phyloP scores from a whole-genome alignment of 2,113 vertebrate species.

The Telmatochromis sp. region DNA sequence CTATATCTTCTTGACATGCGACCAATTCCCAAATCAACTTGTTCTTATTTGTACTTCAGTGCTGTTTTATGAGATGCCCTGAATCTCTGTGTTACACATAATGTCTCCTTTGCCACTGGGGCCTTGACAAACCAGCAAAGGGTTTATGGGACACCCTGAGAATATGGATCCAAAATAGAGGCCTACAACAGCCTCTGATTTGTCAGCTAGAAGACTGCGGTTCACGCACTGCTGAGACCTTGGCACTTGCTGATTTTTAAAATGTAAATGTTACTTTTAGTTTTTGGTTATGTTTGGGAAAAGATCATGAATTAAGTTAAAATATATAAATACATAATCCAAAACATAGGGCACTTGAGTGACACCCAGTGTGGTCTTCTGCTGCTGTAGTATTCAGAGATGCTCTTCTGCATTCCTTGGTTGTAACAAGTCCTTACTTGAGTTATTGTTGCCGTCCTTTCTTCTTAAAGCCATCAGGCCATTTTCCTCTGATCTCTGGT shows the following conservation, averaged over 20 bases:
- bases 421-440: not conserved
- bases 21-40: not conserved
- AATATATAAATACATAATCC: not conserved
- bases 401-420: not conserved
- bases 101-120: not conserved
- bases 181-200: not conserved
- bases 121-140: not conserved
- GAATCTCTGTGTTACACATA: not conserved
- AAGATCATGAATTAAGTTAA: not conserved
- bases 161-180: not conserved
- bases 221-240: not conserved
- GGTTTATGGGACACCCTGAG: not conserved
- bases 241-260: not conserved
- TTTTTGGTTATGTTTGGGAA: not conserved
- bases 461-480: not conserved
- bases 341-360: not conserved
- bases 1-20: not conserved
- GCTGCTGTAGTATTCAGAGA: not conserved
- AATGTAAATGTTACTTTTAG: not conserved
- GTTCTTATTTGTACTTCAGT: not conserved
- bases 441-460: not conserved
- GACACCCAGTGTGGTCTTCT: not conserved
- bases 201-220: not conserved
- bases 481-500: not conserved
- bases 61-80: not conserved